Percentiles rank a stretch among this genome's conserved stretches.
These are phyloP conservation scores for Melanotaenia trifasciata DNA, from an alignment of 2,797 vertebrate species.

Conservation along the genomic window DNA sequence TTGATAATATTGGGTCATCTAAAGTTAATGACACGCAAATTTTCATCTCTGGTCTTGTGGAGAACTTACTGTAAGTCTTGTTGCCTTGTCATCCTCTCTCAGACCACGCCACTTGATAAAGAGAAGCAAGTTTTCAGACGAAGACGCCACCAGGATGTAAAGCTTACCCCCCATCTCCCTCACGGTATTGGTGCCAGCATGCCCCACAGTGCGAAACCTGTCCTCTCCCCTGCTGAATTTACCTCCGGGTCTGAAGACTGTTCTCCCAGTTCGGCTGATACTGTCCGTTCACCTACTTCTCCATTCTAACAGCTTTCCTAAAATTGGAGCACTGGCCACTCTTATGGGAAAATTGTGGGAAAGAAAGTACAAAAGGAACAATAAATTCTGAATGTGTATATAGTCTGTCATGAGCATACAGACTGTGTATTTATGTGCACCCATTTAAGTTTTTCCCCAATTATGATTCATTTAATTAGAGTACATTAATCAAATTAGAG, in stretches of 20 bases:
- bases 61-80: conserved; percentile 37
- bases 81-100: conserved; percentile 86
- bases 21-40: background rate
- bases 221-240: conserved; percentile 85
- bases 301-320: conserved; percentile 87
- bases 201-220: conserved; percentile 81
- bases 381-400: conserved; percentile 1
- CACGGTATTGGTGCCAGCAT: conserved; percentile 75
- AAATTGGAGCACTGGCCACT: conserved; percentile 10
- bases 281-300: conserved; percentile 93
- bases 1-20: conserved; percentile 23
- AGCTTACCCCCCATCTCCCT: conserved; percentile 76
- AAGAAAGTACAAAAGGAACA: conserved; percentile 6
- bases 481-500: background rate
- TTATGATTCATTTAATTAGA: conserved; percentile 12
- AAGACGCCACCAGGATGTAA: conserved; percentile 97
- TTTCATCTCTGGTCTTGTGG: conserved; percentile 15
- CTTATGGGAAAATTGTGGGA: background rate
- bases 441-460: background rate
- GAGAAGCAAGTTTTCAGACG: conserved; percentile 98
- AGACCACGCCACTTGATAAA: conserved; percentile 99
- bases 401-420: conserved; percentile 34
- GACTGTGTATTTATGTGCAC: conserved; percentile 18
- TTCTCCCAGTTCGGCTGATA: conserved; percentile 93
- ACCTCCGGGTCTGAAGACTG: conserved; percentile 94